A percentile compares a stretch with the other conserved stretches of the same genome.
phyloP scores from a whole-genome alignment of 2,113 vertebrate species.

The Stigmatopora argus region DNA sequence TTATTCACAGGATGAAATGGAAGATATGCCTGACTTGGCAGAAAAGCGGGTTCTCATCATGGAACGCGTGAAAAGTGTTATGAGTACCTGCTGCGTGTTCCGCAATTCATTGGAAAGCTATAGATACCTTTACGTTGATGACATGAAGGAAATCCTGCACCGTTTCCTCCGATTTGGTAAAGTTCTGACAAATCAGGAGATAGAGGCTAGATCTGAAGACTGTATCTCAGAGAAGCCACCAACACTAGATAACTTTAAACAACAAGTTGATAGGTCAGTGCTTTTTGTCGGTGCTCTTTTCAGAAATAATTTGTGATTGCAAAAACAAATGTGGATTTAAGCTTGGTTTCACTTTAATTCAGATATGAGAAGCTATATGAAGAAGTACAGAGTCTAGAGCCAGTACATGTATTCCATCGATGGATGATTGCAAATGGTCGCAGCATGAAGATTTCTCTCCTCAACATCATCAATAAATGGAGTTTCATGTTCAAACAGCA shows the following conservation, averaged over 20 bases:
- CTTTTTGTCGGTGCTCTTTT: not conserved
- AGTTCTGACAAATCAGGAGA: slow-evolving; percentile 65
- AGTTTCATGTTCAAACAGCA: slow-evolving; percentile 93
- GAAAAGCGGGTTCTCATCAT: slow-evolving; percentile 69
- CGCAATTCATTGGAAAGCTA: slow-evolving; percentile 70
- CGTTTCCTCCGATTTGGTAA: slow-evolving; percentile 79
- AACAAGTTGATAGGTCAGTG: slow-evolving; percentile 75
- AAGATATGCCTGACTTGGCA: slow-evolving; percentile 70
- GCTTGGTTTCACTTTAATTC: not conserved
- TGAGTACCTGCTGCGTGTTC: slow-evolving; percentile 60
- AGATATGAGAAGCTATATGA: slow-evolving; percentile 80
- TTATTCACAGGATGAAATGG: slow-evolving; percentile 79
- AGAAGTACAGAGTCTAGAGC: slow-evolving; percentile 74
- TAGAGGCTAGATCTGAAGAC: slow-evolving; percentile 59
- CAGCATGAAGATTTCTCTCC: slow-evolving; percentile 77
- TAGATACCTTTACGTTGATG: slow-evolving; percentile 78
- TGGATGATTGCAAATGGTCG: slow-evolving; percentile 83
- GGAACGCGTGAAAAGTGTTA: slow-evolving; percentile 57
- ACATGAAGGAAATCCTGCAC: slow-evolving; percentile 77
- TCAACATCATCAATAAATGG: slow-evolving; percentile 86
- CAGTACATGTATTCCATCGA: slow-evolving; percentile 69
- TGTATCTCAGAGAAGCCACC: slow-evolving; percentile 72
- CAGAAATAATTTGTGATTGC: too few species aligned
- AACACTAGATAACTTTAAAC: slow-evolving; percentile 70
- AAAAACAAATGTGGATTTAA: not conserved